phyloP scores from a whole-genome alignment of 2,888 invertebrate species.

The Herminia tarsipennalis region DNA sequence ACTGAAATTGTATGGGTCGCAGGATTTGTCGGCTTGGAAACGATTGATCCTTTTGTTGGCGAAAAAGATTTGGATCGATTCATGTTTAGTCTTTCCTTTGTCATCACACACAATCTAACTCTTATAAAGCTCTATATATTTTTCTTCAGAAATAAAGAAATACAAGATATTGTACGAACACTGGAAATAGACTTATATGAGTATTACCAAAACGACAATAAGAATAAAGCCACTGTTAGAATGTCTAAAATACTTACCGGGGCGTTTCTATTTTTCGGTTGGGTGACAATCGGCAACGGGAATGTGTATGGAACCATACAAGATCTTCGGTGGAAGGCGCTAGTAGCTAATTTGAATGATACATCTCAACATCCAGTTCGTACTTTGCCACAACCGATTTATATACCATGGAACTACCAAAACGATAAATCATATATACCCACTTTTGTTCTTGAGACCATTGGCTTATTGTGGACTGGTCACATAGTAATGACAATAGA shows the following conservation, averaged over 20 bases:
- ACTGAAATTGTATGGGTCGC: conserved; percentile 75
- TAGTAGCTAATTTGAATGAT: conserved; percentile 59
- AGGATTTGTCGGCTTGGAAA: conserved; percentile 77
- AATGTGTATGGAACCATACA: conserved; percentile 71
- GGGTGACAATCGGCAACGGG: conserved; percentile 75
- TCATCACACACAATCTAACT: conserved; percentile 78
- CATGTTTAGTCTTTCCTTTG: conserved; percentile 81
- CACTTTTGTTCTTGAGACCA: conserved; percentile 71
- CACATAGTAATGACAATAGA: conserved; percentile 80
- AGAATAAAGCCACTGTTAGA: conserved; percentile 61
- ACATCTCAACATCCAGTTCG: conserved; percentile 56
- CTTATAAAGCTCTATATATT: conserved; percentile 75
- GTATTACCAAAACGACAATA: conserved; percentile 70
- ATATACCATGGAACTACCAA: conserved; percentile 79
- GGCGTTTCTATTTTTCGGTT: conserved; percentile 74
- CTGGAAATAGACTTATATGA: conserved; percentile 67
- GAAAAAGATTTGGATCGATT: conserved; percentile 76
- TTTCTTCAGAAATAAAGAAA: conserved; percentile 70
- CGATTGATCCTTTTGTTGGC: conserved; percentile 78
- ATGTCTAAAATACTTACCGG: conserved; percentile 65
- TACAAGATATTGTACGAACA: conserved; percentile 71
- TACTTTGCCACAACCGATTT: conserved; percentile 76
- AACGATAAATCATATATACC: conserved; percentile 63
- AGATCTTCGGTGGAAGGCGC: conserved; percentile 70
- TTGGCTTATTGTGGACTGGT: conserved; percentile 78